Percentiles rank a stretch among this genome's conserved stretches.
Evolutionary conservation across 2,113 vertebrate genomes (phyloP).

Genomic region (Proterorhinus semilunaris): DNA sequence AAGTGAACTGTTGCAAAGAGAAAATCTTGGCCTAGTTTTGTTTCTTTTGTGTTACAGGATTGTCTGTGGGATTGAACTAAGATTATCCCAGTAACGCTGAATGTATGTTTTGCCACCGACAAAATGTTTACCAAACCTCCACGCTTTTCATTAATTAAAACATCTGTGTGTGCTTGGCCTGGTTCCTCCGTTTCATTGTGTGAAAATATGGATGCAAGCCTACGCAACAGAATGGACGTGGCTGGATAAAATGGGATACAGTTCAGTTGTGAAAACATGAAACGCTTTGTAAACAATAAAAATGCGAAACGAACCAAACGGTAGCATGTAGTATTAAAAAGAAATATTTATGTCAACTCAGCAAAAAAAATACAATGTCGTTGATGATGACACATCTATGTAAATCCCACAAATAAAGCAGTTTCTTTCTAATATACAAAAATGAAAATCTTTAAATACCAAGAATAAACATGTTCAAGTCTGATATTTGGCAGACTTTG

Average conservation of each 20-base stretch:
- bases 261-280: neutral
- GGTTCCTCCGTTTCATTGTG: conserved; percentile 3
- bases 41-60: conserved; percentile 69
- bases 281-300: neutral
- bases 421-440: conserved; percentile 75
- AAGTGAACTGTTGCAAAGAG: conserved; percentile 68
- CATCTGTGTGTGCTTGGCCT: conserved; percentile 78
- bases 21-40: conserved; percentile 63
- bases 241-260: too few species aligned
- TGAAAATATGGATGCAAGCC: neutral
- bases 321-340: conserved; percentile 46
- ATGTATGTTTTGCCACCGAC: conserved; percentile 81
- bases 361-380: conserved; percentile 71
- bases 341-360: conserved; percentile 75
- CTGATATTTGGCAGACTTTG: conserved; percentile 70
- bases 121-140: conserved; percentile 80
- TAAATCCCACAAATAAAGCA: conserved; percentile 76
- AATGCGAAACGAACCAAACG: too few species aligned
- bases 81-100: conserved; percentile 78
- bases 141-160: conserved; percentile 82
- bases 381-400: conserved; percentile 68
- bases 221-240: too few species aligned
- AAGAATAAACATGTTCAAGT: conserved; percentile 76
- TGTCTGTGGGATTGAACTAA: conserved; percentile 71
- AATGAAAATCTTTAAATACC: conserved; percentile 75